A percentile compares a stretch with the other conserved stretches of the same genome.
phyloP scores from a whole-genome alignment of 2,888 invertebrate genomes.

The Ceriagrion tenellum region DNA sequence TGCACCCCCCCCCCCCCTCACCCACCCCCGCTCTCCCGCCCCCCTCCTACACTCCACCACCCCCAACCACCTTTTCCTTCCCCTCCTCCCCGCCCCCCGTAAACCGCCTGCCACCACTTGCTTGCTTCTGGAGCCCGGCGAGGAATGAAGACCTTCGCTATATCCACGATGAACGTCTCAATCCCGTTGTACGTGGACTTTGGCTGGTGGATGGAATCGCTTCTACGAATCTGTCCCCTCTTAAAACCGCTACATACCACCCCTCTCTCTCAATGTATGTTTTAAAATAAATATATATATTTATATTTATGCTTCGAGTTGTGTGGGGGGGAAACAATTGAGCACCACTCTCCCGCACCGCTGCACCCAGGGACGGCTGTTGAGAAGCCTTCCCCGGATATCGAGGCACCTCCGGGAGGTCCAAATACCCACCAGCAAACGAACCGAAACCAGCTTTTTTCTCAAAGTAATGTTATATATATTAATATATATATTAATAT shows the following conservation, averaged over 20 bases:
- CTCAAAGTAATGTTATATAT: neutral
- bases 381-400: neutral
- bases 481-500: too few relatives aligned
- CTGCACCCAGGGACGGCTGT: constrained; percentile 26
- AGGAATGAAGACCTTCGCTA: neutral
- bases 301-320: neutral
- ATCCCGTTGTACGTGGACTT: neutral
- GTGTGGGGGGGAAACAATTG: neutral
- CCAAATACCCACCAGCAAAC: neutral
- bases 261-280: neutral
- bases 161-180: constrained; percentile 14
- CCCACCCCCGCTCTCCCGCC: neutral
- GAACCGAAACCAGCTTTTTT: constrained; percentile 25
- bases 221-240: neutral
- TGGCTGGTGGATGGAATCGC: neutral
- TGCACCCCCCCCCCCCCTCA: constrained; percentile 29
- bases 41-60: constrained; percentile 11
- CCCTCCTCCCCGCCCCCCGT: neutral
- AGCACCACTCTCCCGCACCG: constrained; percentile 59
- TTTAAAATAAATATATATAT: too few relatives aligned
- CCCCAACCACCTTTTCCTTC: constrained; percentile 5
- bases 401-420: constrained; percentile 37
- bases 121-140: constrained; percentile 54
- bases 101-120: constrained; percentile 49
- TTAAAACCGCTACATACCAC: neutral